These are phyloP conservation scores for Hirtodrosophila confusa DNA, from an alignment of 2,888 invertebrate genomes.

Conservation along the genomic window DNA sequence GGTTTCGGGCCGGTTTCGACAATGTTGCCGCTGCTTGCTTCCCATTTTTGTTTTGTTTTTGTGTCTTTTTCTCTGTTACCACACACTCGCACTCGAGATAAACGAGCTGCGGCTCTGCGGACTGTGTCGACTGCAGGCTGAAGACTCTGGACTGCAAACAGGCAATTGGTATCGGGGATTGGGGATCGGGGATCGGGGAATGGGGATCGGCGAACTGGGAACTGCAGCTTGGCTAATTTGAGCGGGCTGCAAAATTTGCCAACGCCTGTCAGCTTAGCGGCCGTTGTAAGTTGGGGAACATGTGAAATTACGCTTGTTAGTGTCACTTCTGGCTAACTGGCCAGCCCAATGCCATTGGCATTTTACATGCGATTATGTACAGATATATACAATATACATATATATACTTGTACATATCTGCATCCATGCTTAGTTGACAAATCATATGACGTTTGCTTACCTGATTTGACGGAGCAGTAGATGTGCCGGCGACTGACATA, in stretches of 20 bases:
- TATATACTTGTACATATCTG: background rate
- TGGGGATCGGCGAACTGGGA: slow-evolving; percentile 10
- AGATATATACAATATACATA: background rate
- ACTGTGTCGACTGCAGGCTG: background rate
- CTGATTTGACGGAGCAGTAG: slow-evolving; percentile 98
- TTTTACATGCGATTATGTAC: slow-evolving; percentile 24
- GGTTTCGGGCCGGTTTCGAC: slow-evolving; percentile 52
- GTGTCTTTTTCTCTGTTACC: slow-evolving; percentile 27
- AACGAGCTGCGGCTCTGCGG: slow-evolving; percentile 25
- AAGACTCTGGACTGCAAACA: slow-evolving; percentile 8
- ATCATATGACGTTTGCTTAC: slow-evolving; percentile 85
- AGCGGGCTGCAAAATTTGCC: slow-evolving; percentile 72
- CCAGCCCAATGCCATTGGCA: slow-evolving; percentile 36
- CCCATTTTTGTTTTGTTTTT: slow-evolving; percentile 32
- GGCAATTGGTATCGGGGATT: slow-evolving; percentile 16
- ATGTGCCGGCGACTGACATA: slow-evolving; percentile 97
- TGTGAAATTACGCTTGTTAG: slow-evolving; percentile 82
- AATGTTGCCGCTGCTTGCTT: slow-evolving; percentile 55
- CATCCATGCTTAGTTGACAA: slow-evolving; percentile 21
- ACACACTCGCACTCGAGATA: slow-evolving; percentile 36
- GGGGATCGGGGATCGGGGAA: too few species aligned
- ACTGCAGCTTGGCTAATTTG: slow-evolving; percentile 72
- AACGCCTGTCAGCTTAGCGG: slow-evolving; percentile 81
- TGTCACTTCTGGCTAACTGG: slow-evolving; percentile 81
- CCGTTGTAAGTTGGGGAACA: slow-evolving; percentile 74